These are phyloP conservation scores for Lycopodina hypogea DNA, from an alignment of 37 sponge, comb jelly and placozoan genomes.

Conservation along the genomic window DNA sequence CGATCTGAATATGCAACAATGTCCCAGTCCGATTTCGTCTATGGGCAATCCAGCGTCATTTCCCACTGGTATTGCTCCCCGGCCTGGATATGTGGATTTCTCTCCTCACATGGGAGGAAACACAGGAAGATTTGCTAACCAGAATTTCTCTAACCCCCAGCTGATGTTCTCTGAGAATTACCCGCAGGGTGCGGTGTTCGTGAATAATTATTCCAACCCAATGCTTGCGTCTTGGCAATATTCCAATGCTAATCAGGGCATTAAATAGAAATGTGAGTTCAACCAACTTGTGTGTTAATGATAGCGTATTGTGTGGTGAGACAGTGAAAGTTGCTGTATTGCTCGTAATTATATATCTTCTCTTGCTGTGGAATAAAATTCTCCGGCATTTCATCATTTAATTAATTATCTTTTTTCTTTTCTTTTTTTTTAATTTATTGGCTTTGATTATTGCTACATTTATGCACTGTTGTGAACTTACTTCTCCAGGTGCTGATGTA, in stretches of 20 bases:
- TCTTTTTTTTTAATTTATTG: too few relatives aligned
- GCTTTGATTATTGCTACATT: too few relatives aligned
- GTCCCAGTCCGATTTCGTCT: background rate
- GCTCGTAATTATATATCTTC: too few relatives aligned
- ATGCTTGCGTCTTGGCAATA: conserved; percentile 9
- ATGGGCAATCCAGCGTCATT: too few relatives aligned
- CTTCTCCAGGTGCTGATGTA: too few relatives aligned
- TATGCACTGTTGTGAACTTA: too few relatives aligned
- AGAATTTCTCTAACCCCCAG: background rate
- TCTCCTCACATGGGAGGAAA: background rate
- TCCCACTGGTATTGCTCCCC: too few relatives aligned
- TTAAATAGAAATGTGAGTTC: background rate
- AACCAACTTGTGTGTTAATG: background rate
- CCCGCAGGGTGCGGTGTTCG: background rate
- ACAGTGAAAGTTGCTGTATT: too few relatives aligned
- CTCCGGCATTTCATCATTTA: too few relatives aligned
- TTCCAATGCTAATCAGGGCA: background rate
- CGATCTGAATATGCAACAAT: background rate
- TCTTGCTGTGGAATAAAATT: too few relatives aligned
- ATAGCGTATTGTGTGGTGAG: too few relatives aligned
- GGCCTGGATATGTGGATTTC: background rate
- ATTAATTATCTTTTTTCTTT: too few relatives aligned
- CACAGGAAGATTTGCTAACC: background rate
- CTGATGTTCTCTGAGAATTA: conserved; percentile 1
- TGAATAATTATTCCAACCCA: background rate